A percentile compares a stretch with the other conserved stretches of the same genome.
Conservation (phyloP, 2,113 vertebrate species). For the Physeter macrocephalus region DNA sequence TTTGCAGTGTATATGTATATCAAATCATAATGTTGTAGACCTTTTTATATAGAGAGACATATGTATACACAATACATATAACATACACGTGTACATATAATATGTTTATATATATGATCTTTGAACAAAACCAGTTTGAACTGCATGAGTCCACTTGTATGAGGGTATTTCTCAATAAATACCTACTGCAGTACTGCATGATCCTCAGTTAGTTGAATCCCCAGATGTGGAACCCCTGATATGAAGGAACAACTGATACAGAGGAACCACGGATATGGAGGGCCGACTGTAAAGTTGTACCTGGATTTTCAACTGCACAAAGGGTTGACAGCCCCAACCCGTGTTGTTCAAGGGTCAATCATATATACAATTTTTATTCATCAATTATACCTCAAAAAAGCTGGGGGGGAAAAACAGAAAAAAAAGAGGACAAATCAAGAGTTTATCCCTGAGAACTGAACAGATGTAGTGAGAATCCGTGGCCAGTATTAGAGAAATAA, state of each 20-base stretch:
- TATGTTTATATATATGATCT: no score
- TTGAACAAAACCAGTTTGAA: no score
- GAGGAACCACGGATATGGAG: not conserved
- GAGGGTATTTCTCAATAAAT: no score
- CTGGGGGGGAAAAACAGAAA: not conserved
- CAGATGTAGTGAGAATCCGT: not conserved
- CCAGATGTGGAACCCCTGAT: no score
- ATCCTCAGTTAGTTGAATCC: no score
- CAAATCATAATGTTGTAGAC: not conserved
- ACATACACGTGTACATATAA: no score
- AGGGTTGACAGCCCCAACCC: not conserved
- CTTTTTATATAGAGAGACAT: not conserved
- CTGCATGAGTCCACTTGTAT: no score
- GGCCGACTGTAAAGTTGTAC: not conserved
- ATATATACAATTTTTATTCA: not conserved
- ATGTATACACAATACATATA: not conserved
- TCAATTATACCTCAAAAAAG: not conserved
- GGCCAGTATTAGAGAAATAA: not conserved
- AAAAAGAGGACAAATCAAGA: not conserved
- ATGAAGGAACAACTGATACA: no score
- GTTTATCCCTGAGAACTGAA: not conserved
- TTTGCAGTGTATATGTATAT: not conserved
- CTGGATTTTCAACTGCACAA: not conserved
- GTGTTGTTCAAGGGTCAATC: not conserved
- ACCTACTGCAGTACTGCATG: no score